A percentile compares a stretch with the other conserved stretches of the same genome.
These are phyloP conservation scores for Cylas formicarius DNA, from an alignment of 1,140 invertebrate genomes.

Conservation along the genomic window DNA sequence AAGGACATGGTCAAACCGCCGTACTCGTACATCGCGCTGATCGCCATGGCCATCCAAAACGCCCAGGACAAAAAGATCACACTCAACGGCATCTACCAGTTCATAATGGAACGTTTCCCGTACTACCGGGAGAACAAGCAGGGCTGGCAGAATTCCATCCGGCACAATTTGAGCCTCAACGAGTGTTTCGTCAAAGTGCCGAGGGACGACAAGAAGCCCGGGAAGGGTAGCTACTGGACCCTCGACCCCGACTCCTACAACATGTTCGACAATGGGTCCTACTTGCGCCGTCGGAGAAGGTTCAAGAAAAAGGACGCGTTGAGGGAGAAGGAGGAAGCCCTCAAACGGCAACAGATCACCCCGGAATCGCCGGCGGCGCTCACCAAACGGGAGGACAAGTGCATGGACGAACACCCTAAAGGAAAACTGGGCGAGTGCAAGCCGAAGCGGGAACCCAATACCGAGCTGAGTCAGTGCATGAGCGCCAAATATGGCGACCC, in stretches of 20 bases:
- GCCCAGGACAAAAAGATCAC: slow-evolving; percentile 91
- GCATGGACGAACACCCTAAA: slow-evolving; percentile 43
- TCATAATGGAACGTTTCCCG: slow-evolving; percentile 96
- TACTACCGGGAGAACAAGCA: slow-evolving; percentile 98
- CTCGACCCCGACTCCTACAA: slow-evolving; percentile 93
- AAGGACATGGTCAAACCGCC: slow-evolving; percentile 94
- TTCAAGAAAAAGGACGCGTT: slow-evolving; percentile 95
- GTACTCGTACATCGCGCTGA: slow-evolving; percentile 96
- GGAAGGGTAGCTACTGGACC: slow-evolving; percentile 97
- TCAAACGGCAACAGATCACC: slow-evolving; percentile 66
- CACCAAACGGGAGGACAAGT: slow-evolving; percentile 44
- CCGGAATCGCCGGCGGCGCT: slow-evolving; percentile 38
- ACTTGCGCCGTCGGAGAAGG: slow-evolving; percentile 77
- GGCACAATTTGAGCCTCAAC: slow-evolving; percentile 95
- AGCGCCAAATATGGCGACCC: slow-evolving; percentile 38
- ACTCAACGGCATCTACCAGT: slow-evolving; percentile 96
- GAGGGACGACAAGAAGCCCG: slow-evolving; percentile 85
- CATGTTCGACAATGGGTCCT: slow-evolving; percentile 98
- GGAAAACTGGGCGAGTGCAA: slow-evolving; percentile 46
- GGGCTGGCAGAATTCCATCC: slow-evolving; percentile 91
- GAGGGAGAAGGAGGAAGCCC: slow-evolving; percentile 78
- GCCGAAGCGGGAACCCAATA: slow-evolving; percentile 57
- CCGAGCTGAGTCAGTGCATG: slow-evolving; percentile 43
- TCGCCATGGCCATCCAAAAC: slow-evolving; percentile 96
- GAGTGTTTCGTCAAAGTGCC: slow-evolving; percentile 98